These are phyloP conservation scores for Clitarchus hookeri DNA, from an alignment of 2,888 invertebrate species.

Conservation along the genomic window DNA sequence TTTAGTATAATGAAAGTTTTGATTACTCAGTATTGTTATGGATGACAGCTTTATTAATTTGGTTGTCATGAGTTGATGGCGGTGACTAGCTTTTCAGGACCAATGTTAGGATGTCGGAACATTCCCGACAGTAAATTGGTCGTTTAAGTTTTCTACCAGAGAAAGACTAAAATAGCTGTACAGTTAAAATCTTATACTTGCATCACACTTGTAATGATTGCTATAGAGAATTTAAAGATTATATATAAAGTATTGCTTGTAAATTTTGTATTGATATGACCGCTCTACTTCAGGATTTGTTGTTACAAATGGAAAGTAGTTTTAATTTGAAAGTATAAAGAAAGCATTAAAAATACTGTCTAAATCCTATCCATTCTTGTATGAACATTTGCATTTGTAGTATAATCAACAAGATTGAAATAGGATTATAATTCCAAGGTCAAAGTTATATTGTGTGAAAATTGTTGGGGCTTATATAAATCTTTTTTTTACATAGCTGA, in stretches of 20 bases:
- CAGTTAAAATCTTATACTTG: neutral
- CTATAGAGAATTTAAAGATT: constrained; percentile 27
- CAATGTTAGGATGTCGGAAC: neutral
- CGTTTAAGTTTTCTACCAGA: neutral
- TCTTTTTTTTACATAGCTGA: constrained; percentile 29
- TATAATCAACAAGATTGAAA: constrained; percentile 33
- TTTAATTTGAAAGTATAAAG: constrained; percentile 17
- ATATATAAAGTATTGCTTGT: constrained; percentile 31
- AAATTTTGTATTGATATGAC: constrained; percentile 33
- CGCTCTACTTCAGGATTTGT: constrained; percentile 25
- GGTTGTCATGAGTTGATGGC: constrained; percentile 1
- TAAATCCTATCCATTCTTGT: constrained; percentile 34
- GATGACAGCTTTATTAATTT: neutral
- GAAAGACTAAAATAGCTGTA: neutral
- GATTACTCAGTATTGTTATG: constrained; percentile 10
- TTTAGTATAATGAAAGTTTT: neutral
- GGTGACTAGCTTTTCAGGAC: constrained; percentile 25
- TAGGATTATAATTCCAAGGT: neutral
- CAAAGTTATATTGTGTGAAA: constrained; percentile 20
- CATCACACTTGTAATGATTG: neutral
- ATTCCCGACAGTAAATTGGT: neutral
- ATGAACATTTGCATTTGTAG: constrained; percentile 30
- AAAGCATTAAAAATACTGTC: constrained; percentile 9
- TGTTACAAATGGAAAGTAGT: constrained; percentile 1
- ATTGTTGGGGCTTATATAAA: constrained; percentile 10